Base-by-base conservation (phyloP, 2,797 vertebrate genomes). In the Chelon auratus region DNA sequence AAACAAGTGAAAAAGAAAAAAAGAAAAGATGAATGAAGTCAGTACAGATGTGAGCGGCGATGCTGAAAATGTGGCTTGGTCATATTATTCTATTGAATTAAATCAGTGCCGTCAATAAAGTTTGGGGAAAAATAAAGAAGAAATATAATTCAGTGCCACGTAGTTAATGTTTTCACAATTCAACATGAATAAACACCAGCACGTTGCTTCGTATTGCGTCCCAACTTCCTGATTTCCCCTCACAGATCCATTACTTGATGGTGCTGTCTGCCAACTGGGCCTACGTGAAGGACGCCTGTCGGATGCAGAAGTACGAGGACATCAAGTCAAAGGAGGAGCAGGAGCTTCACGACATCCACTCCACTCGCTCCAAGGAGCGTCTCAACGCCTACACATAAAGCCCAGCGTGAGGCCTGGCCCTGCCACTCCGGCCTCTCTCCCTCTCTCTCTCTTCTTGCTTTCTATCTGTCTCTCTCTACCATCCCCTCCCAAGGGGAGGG, bases 301-400 rank as follows among this genome's bases (percentile, higher is more conserved):
- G 97, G 88, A 97, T 99, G 97, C 98, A 99, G 89, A 99, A 99
- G 83, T 99, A 99, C 0, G 97, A 99, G 88, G 98, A 99, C 93
- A 98, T 99, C 94, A 99, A 99, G 88, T 99, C 98, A 5, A 99
- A 99, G 95, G 98, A 99, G 88, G 98, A 99, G 72, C 98, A 99
- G 90, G 98, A 99, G 91, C 96, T 99, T 63, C 98, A 99, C 0
- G 97, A 99, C 88, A 99, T 99, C 91, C 97, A 99, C 89, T 99
- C 97, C 59, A 99, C 97, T 63, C 98, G 98, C 93, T 99, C 98
- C 90, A 99, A 99, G 96, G 98, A 99, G 95, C 94, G 97, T 60
- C 97, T 99, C 82, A 99, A 99, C 3, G 97, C 98, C 36, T 99
- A 99, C 93, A 98, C 98, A 98, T 99, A 99, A 96, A 93, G 85